Evolutionary conservation across 2,888 invertebrate genomes (phyloP).

Genomic region (Parasteatoda lunata): DNA sequence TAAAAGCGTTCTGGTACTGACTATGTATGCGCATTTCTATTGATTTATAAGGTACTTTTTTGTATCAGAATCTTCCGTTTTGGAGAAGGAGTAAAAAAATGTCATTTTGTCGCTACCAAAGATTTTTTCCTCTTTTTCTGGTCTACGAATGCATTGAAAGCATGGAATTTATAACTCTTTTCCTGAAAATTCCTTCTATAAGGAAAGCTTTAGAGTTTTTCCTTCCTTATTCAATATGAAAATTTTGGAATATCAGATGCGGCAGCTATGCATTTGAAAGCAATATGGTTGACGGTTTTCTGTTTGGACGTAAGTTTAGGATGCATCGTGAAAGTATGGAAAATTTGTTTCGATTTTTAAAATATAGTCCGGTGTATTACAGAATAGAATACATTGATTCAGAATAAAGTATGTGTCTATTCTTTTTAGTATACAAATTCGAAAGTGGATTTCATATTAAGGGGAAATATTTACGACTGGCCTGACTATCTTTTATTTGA

Average conservation of each 20-base stretch:
- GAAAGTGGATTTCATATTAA: too few relatives aligned
- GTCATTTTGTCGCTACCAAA: conserved; percentile 67
- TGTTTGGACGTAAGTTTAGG: neutral
- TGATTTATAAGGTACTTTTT: conserved; percentile 67
- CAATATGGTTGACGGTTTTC: conserved; percentile 34
- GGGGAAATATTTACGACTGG: too few relatives aligned
- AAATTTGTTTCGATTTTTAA: neutral
- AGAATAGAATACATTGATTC: too few relatives aligned
- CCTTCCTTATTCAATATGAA: conserved; percentile 45
- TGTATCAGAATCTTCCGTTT: conserved; percentile 1
- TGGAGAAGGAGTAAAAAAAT: conserved; percentile 33
- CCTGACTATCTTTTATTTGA: too few relatives aligned
- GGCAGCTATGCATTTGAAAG: conserved; percentile 35
- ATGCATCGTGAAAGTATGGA: neutral
- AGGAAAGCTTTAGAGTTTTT: neutral
- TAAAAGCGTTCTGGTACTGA: conserved; percentile 26
- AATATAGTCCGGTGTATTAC: too few relatives aligned
- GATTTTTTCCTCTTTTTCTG: conserved; percentile 16
- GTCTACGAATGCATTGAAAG: conserved; percentile 42
- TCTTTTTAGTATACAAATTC: too few relatives aligned
- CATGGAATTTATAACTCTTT: conserved; percentile 62
- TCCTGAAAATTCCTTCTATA: conserved; percentile 5
- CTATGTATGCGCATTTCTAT: conserved; percentile 67
- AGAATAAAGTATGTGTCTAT: too few relatives aligned
- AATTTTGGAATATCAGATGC: conserved; percentile 46